These are phyloP conservation scores for Xyrauchen texanus DNA, from an alignment of 2,113 vertebrate species.

Conservation along the genomic window DNA sequence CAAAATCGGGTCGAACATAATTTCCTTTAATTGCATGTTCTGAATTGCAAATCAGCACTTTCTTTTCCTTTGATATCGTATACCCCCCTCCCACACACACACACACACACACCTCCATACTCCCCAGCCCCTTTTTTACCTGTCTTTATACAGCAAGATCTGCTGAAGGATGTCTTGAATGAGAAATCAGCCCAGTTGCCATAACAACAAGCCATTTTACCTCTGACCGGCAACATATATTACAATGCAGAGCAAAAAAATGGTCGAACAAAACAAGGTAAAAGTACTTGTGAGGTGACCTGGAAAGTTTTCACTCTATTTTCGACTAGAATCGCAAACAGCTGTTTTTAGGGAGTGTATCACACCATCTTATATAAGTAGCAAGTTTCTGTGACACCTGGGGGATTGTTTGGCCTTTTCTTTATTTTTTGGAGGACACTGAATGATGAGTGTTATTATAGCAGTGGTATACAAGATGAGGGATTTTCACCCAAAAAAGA, in stretches of 20 bases:
- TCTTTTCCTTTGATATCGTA: slow-evolving; percentile 35
- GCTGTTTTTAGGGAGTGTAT: slow-evolving; percentile 25
- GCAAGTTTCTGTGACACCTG: slow-evolving; percentile 3
- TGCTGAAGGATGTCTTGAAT: slow-evolving; percentile 58
- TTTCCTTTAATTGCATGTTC: slow-evolving; percentile 43
- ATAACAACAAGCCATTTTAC: slow-evolving; percentile 60
- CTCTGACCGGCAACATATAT: slow-evolving; percentile 51
- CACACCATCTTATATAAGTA: neutral
- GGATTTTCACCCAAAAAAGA: too few relatives aligned
- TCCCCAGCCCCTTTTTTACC: slow-evolving; percentile 29
- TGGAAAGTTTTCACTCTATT: slow-evolving; percentile 44
- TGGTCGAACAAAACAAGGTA: slow-evolving; percentile 31
- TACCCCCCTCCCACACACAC: slow-evolving; percentile 8
- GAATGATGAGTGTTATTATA: slow-evolving; percentile 16
- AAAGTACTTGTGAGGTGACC: slow-evolving; percentile 30
- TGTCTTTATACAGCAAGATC: slow-evolving; percentile 53
- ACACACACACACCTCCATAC: too few relatives aligned
- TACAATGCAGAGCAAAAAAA: slow-evolving; percentile 52
- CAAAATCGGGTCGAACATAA: slow-evolving; percentile 34
- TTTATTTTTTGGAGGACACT: slow-evolving; percentile 5
- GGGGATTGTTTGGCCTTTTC: slow-evolving; percentile 27
- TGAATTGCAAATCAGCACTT: slow-evolving; percentile 43
- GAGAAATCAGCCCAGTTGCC: slow-evolving; percentile 58
- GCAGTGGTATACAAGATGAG: neutral
- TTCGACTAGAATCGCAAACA: slow-evolving; percentile 19